Evolutionary conservation across 2,888 invertebrate genomes (phyloP).

Genomic region (Chaetogeoica ovagalla): DNA sequence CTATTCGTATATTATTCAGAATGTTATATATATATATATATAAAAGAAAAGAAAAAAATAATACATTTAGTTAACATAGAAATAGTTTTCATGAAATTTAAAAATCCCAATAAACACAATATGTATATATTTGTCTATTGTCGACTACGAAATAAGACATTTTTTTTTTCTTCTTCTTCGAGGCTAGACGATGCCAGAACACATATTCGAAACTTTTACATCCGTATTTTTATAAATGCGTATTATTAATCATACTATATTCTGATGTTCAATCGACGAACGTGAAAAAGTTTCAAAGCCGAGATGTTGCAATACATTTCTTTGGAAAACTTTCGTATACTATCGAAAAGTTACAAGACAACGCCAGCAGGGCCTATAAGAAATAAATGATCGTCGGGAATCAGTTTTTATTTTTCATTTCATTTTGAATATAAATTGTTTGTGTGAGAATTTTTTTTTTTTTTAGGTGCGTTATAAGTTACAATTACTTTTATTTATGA

Average conservation of each 20-base stretch:
- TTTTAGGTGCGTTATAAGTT: not conserved
- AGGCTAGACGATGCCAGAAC: not conserved
- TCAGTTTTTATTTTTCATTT: constrained; percentile 31
- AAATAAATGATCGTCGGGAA: constrained; percentile 37
- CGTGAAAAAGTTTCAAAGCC: constrained; percentile 20
- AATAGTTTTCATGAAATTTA: not conserved
- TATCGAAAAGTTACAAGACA: constrained; percentile 23
- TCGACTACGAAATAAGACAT: not conserved
- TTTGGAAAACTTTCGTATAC: constrained; percentile 20
- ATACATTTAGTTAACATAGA: not conserved
- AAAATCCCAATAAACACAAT: constrained; percentile 11
- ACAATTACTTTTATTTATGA: constrained; percentile 8
- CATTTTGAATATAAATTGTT: constrained; percentile 15
- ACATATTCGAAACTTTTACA: constrained; percentile 17
- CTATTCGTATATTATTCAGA: not conserved
- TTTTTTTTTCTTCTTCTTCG: not conserved
- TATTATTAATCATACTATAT: constrained; percentile 26
- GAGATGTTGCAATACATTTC: constrained; percentile 23
- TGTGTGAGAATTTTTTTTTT: constrained; percentile 12
- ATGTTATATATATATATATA: not conserved
- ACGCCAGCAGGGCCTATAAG: not conserved
- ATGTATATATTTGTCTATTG: not conserved
- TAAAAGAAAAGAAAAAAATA: not conserved
- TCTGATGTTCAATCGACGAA: constrained; percentile 28
- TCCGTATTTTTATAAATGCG: not conserved